Base-by-base conservation (phyloP, 92 coral and sea anemone genomes). In the Nematostella vectensis region DNA sequence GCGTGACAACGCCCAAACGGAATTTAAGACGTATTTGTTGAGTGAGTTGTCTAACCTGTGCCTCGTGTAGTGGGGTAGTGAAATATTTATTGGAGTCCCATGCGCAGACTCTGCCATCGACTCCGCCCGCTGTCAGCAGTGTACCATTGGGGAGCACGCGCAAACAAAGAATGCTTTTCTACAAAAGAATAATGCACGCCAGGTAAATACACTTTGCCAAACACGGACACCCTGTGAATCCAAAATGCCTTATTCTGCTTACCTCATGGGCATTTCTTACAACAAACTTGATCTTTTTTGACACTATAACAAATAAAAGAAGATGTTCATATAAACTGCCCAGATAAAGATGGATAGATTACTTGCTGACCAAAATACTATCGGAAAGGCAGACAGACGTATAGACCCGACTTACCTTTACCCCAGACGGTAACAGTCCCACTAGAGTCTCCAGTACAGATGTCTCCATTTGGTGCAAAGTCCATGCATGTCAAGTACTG, bases 221-320 rank as follows among this genome's bases (percentile, higher is more conserved):
- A 44, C 22, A 2, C 22, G n/a, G n/a, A n/a, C 22, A 17, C 22
- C 11, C 15, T 12, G 1, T 25, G 18, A 44, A 44, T 44, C 50
- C 50, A 4, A 44, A 22, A 3, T 42, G 3, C 3, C 50, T 12
- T 44, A 42, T 3, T 42, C n/a, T n/a, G n/a, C n/a, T n/a, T n/a
- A 85, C 95, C 95, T 85, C 95, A 58, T 85, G 95, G 2, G 95
- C 95, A 55, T 76, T 80, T 54, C 78, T 70, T 13, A 80, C 95
- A 57, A 78, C 69, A 67, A 80, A 85, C 74, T 85, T 85, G 67
- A 85, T 70, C 68, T 85, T 85, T 62, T 85, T 85, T 11, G 95
- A 85, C 1, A 80, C 95, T 45, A 22, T 4, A 45, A 15, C 6
- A 33, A 33, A 6, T 6, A 33, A 33, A 33, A 33, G 40, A 33